Evolutionary conservation across 1,140 invertebrate genomes (phyloP).

Genomic region (Kradibia gibbosae): DNA sequence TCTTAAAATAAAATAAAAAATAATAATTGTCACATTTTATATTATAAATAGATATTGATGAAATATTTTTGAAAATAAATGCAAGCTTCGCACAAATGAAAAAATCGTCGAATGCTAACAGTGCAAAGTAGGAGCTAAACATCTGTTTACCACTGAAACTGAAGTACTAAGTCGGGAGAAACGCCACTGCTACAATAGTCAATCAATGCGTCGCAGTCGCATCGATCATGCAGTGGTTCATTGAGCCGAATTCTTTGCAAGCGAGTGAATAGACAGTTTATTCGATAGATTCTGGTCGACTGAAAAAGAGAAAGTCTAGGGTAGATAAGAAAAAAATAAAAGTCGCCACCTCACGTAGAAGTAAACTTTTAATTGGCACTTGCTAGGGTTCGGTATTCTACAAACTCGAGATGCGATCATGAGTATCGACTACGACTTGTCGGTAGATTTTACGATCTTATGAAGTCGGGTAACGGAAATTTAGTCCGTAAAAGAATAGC

Average conservation of each 20-base stretch:
- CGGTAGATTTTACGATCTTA: not conserved
- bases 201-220: not conserved
- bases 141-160: not conserved
- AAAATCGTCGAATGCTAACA: not conserved
- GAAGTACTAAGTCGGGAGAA: not conserved
- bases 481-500: not conserved
- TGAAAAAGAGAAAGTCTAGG: not conserved
- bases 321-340: not conserved
- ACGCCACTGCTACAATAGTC: not conserved
- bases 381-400: not conserved
- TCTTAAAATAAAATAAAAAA: too few relatives aligned
- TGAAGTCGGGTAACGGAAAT: not conserved
- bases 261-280: not conserved
- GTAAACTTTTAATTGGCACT: not conserved
- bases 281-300: not conserved
- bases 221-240: not conserved
- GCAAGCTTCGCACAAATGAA: too few relatives aligned
- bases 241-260: not conserved
- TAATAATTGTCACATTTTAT: too few relatives aligned
- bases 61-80: too few relatives aligned
- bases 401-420: not conserved
- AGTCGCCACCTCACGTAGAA: not conserved
- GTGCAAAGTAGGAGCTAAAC: not conserved
- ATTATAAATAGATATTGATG: too few relatives aligned
- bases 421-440: not conserved